These are phyloP conservation scores for Gobio occitaniae DNA, from an alignment of 2,797 vertebrate genomes.

Conservation along the genomic window DNA sequence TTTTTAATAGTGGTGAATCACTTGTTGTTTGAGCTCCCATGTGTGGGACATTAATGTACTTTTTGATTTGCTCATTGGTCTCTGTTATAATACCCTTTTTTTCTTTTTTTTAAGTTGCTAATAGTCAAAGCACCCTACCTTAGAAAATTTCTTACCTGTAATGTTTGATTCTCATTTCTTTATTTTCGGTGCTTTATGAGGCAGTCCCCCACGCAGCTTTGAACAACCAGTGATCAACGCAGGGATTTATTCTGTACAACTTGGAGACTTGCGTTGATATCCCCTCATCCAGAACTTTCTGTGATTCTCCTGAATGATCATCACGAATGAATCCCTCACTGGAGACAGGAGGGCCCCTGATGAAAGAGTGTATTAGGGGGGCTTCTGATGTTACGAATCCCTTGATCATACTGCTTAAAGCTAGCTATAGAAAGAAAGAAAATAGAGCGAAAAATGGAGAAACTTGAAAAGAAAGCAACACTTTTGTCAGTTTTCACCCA, in stretches of 20 bases:
- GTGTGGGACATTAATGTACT: slow-evolving; percentile 78
- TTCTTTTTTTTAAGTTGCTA: slow-evolving; percentile 57
- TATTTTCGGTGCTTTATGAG: slow-evolving; percentile 56
- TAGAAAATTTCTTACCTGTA: slow-evolving; percentile 74
- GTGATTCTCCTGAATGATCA: slow-evolving; percentile 67
- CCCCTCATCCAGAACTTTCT: slow-evolving; percentile 61
- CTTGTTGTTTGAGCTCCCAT: slow-evolving; percentile 78
- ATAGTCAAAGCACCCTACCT: slow-evolving; percentile 66
- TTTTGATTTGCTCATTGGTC: slow-evolving; percentile 79
- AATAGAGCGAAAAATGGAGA: slow-evolving; percentile 18
- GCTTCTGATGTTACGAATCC: slow-evolving; percentile 55
- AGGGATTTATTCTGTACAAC: slow-evolving; percentile 48
- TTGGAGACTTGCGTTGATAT: slow-evolving; percentile 55
- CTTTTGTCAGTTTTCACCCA: slow-evolving; percentile 58
- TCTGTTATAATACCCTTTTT: slow-evolving; percentile 74
- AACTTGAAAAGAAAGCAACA: slow-evolving; percentile 44
- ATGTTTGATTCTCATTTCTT: slow-evolving; percentile 69
- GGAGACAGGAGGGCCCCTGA: slow-evolving; percentile 67
- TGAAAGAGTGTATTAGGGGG: slow-evolving; percentile 64
- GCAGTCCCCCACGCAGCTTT: slow-evolving; percentile 45
- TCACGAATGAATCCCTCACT: slow-evolving; percentile 65
- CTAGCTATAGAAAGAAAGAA: slow-evolving; percentile 20
- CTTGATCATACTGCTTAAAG: slow-evolving; percentile 44
- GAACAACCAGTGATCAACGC: slow-evolving; percentile 47
- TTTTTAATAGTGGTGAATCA: slow-evolving; percentile 86